Evolutionary conservation across 2,797 vertebrate species (phyloP), one percentile per base, ranked within the genome.

Genomic region (Fundulus diaphanus): DNA sequence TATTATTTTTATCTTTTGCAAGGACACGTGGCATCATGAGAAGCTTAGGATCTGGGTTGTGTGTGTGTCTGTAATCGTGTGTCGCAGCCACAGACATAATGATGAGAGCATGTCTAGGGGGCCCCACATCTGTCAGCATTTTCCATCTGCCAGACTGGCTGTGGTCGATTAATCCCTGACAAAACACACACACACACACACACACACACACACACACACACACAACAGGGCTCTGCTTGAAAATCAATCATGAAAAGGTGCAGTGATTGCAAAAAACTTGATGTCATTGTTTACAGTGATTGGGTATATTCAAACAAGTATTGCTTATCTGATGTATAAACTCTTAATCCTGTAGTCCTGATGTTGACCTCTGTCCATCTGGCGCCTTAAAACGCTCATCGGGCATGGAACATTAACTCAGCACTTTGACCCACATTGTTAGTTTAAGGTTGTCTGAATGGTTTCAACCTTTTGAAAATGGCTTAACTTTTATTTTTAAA

Each of bases 41-140:
- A 42, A 27, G 37, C 24, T 27, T n/a, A 65, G 5, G 22, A 65
- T 66, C 29, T 42, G 27, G 3, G 42, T 66, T n/a, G 68, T 59
- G 8, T 70, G 56, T 57, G 71, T 40, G 31, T 66, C 8, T 20
- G 9, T 51, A 24, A 54, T 31, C 72, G 31, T 78, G 6, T 80
- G 42, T 74, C 71, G 68, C 79, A 82, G 57, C 76, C 79, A 85
- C 80, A 88, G 84, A 82, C 87, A 54, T 59, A 54, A 81, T 89
- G 83, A 82, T 92, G 90, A 92, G 79, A 83, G 79, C 79, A 91
- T 81, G 90, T 93, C 90, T 91, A 63, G 79, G 83, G n/a, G 88
- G 70, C 83, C 70, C 40, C 24, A 31, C 86, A 88, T 92, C 85
- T 92, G 89, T 87, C 69, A 65, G 75, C 85, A 85, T 86, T 93